Conservation (phyloP, 2,888 invertebrate species). For the Hoplodrina blanda region DNA sequence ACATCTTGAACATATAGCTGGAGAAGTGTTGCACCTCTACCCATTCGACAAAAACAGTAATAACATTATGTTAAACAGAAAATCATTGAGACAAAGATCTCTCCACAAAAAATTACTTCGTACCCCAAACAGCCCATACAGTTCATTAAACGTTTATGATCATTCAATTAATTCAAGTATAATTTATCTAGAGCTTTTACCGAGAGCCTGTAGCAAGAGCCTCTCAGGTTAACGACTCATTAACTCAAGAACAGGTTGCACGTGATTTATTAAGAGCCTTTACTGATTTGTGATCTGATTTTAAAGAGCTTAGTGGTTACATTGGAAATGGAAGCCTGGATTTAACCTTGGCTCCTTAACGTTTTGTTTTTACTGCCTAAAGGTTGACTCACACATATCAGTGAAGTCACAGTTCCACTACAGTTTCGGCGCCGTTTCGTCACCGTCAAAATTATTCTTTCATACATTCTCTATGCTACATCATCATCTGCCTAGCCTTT, state of each 20-base stretch:
- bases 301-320: slow-evolving; percentile 30
- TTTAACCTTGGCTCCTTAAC: not conserved
- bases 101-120: not conserved
- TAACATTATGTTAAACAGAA: not conserved
- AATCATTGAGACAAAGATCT: not conserved
- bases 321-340: not conserved
- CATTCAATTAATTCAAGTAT: slow-evolving; percentile 59
- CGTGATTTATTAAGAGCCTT: slow-evolving; percentile 41
- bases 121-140: slow-evolving; percentile 20
- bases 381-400: too few species aligned
- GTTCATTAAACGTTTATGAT: slow-evolving; percentile 59
- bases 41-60: not conserved
- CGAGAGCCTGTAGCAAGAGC: slow-evolving; percentile 9
- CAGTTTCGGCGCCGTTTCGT: too few species aligned
- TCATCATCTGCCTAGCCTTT: too few species aligned
- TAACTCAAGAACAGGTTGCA: slow-evolving; percentile 55
- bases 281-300: slow-evolving; percentile 53
- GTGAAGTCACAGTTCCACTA: too few species aligned
- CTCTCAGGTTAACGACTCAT: slow-evolving; percentile 55
- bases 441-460: too few species aligned
- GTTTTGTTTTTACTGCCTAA: too few species aligned
- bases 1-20: too few species aligned
- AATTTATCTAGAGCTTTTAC: slow-evolving; percentile 44
- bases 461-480: too few species aligned
- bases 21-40: too few species aligned